A percentile compares a stretch with the other conserved stretches of the same genome.
phyloP scores from a whole-genome alignment of 1,140 invertebrate species.

The Lethrus apterus region DNA sequence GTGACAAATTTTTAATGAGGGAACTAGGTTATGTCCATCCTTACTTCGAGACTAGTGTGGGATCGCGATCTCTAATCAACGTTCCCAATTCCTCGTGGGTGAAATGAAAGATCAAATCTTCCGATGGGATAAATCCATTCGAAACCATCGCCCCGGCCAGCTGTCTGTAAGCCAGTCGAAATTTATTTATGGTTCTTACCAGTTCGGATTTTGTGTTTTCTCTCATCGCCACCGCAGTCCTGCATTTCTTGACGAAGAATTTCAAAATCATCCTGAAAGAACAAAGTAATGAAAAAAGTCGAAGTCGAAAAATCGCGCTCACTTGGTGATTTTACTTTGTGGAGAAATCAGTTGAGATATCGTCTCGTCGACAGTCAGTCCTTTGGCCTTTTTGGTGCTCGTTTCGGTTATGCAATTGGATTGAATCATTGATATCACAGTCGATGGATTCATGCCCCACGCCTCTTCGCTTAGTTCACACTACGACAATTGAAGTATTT shows the following conservation, averaged over 20 bases:
- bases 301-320: constrained; percentile 10
- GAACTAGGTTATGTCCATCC: constrained; percentile 15
- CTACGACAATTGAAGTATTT: constrained; percentile 37
- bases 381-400: constrained; percentile 25
- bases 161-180: constrained; percentile 52
- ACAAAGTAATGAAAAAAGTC: constrained; percentile 3
- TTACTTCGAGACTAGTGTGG: constrained; percentile 58
- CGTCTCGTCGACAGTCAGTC: constrained; percentile 38
- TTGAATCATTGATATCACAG: constrained; percentile 56
- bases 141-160: constrained; percentile 52
- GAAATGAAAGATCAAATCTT: constrained; percentile 62
- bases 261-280: constrained; percentile 44
- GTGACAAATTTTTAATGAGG: background rate
- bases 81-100: constrained; percentile 56
- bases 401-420: constrained; percentile 38
- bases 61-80: constrained; percentile 50
- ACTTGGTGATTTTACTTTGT: constrained; percentile 44
- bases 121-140: constrained; percentile 57
- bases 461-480: constrained; percentile 59
- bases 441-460: constrained; percentile 57
- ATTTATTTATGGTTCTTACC: constrained; percentile 51
- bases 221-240: constrained; percentile 52
- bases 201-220: constrained; percentile 61
- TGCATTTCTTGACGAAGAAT: constrained; percentile 51
- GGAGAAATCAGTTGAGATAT: constrained; percentile 44